phyloP scores from a whole-genome alignment of 2,113 vertebrate species.

The Paramormyrops kingsleyae region DNA sequence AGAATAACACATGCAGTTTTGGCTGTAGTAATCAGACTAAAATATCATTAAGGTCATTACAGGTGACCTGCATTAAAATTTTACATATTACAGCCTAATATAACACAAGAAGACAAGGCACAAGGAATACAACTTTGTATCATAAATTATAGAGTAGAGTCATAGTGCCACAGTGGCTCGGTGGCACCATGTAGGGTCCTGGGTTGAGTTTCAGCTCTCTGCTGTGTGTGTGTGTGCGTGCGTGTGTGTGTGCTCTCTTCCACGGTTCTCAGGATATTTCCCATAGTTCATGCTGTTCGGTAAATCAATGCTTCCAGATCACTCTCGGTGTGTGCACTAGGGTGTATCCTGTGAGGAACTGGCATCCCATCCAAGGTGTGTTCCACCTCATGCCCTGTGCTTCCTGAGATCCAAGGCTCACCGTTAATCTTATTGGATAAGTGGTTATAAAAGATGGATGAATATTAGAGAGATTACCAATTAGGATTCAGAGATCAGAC shows the following conservation, averaged over 20 bases:
- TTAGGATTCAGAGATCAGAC: background rate
- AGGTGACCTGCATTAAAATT: background rate
- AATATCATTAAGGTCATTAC: background rate
- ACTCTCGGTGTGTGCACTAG: background rate
- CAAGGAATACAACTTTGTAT: background rate
- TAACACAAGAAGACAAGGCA: background rate
- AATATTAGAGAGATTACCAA: background rate
- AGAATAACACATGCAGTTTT: background rate
- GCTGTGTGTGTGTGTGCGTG: background rate
- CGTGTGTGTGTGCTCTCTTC: background rate
- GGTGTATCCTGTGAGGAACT: background rate
- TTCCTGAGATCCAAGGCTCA: background rate
- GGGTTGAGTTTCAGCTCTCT: background rate
- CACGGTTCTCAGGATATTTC: background rate
- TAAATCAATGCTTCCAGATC: background rate
- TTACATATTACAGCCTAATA: background rate
- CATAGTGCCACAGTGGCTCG: background rate
- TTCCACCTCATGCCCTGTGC: background rate
- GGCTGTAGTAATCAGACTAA: background rate
- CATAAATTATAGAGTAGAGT: background rate
- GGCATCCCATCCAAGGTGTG: background rate
- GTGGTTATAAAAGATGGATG: background rate
- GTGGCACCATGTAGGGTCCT: background rate
- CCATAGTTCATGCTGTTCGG: background rate
- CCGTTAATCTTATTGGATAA: background rate